phyloP scores from a whole-genome alignment of 1,140 invertebrate genomes.

The Sycophaga agraensis region DNA sequence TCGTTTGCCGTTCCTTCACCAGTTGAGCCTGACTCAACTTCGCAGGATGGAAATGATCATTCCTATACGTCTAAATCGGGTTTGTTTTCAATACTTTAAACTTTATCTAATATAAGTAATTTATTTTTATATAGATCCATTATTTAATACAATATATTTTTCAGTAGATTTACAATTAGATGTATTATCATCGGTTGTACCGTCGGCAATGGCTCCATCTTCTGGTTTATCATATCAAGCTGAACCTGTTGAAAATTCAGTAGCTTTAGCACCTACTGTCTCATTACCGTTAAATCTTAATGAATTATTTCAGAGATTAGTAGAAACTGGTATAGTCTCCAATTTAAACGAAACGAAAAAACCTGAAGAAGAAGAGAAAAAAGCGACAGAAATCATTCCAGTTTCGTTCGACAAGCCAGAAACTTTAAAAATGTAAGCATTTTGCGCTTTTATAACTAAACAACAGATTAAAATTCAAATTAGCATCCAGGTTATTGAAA shows the following conservation, averaged over 20 bases:
- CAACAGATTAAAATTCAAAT: too few relatives aligned
- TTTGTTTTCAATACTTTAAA: slow-evolving; percentile 10
- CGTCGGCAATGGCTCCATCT: slow-evolving; percentile 62
- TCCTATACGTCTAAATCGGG: slow-evolving; percentile 41
- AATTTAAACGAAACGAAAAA: slow-evolving; percentile 52
- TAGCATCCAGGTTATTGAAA: too few relatives aligned
- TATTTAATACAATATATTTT: slow-evolving; percentile 1
- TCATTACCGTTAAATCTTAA: slow-evolving; percentile 69
- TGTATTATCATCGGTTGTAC: slow-evolving; percentile 66
- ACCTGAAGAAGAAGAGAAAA: slow-evolving; percentile 51
- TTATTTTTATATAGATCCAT: background rate
- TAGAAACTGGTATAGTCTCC: slow-evolving; percentile 81
- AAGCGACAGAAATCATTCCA: slow-evolving; percentile 60
- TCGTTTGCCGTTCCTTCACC: slow-evolving; percentile 18
- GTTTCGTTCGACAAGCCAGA: slow-evolving; percentile 70
- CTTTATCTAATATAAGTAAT: background rate
- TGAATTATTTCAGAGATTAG: slow-evolving; percentile 80
- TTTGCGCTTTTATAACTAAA: too few relatives aligned
- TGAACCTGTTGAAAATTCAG: slow-evolving; percentile 45
- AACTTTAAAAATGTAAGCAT: slow-evolving; percentile 71
- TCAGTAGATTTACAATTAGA: slow-evolving; percentile 57
- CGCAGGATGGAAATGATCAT: slow-evolving; percentile 48
- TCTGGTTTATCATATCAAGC: slow-evolving; percentile 61
- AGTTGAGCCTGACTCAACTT: slow-evolving; percentile 46
- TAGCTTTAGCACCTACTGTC: slow-evolving; percentile 43